phyloP scores from a whole-genome alignment of 2,888 invertebrate genomes.

The Margaritifera margaritifera region DNA sequence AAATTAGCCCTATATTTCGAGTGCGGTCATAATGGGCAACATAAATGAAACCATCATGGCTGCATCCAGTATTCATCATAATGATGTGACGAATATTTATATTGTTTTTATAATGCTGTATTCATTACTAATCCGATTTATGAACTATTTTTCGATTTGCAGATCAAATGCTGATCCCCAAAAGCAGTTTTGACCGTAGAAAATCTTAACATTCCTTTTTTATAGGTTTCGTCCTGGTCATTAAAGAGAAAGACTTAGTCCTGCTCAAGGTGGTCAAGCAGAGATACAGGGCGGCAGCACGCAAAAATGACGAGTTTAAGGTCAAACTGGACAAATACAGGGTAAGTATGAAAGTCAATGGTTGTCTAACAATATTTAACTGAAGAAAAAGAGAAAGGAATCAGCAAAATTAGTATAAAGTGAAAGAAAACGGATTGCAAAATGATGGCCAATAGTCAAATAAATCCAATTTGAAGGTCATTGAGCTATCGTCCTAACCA shows the following conservation, averaged over 20 bases:
- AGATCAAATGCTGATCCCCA: not conserved
- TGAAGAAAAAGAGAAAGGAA: not conserved
- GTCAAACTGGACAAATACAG: conserved; percentile 56
- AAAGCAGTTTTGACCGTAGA: not conserved
- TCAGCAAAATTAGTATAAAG: too few species aligned
- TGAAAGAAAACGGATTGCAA: too few species aligned
- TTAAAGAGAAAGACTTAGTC: conserved; percentile 65
- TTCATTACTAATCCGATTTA: too few species aligned
- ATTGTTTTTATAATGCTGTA: too few species aligned
- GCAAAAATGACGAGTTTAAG: conserved; percentile 54
- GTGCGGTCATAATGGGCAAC: too few species aligned
- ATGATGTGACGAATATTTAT: too few species aligned
- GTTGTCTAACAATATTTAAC: not conserved
- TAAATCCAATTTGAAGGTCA: too few species aligned
- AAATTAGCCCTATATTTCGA: too few species aligned
- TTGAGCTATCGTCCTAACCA: too few species aligned
- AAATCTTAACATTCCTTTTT: not conserved
- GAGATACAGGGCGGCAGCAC: conserved; percentile 49
- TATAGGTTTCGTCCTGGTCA: conserved; percentile 66
- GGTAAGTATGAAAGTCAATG: conserved; percentile 34
- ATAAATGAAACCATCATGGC: too few species aligned
- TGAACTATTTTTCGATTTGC: not conserved
- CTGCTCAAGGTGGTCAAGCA: conserved; percentile 64
- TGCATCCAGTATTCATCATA: too few species aligned
- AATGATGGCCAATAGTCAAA: too few species aligned